A percentile compares a stretch with the other conserved stretches of the same genome.
phyloP scores from a whole-genome alignment of 2,113 vertebrate genomes.

The Stigmatopora argus region DNA sequence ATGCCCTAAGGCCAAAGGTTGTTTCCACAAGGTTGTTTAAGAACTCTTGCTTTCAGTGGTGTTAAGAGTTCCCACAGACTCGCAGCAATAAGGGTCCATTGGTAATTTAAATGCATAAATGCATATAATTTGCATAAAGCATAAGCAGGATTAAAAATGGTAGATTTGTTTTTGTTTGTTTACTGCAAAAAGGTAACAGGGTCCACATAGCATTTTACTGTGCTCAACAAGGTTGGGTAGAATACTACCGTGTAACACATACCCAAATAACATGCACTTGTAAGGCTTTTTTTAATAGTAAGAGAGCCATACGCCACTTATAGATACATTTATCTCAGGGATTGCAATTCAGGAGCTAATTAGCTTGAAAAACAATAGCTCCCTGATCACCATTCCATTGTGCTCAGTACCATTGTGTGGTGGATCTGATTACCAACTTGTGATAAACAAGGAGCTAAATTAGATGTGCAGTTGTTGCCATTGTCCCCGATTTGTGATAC shows the following conservation, averaged over 20 bases:
- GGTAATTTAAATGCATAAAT: neutral
- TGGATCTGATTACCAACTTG: constrained; percentile 72
- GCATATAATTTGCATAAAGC: too few species aligned
- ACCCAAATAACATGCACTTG: constrained; percentile 73
- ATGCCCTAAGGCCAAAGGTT: constrained; percentile 70
- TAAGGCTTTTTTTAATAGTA: constrained; percentile 69
- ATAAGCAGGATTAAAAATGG: too few species aligned
- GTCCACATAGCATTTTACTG: constrained; percentile 20
- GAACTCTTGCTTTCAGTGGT: constrained; percentile 61
- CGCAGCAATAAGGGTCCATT: constrained; percentile 32
- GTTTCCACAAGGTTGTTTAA: constrained; percentile 60
- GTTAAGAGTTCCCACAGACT: constrained; percentile 55
- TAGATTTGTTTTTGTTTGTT: too few species aligned
- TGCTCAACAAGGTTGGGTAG: constrained; percentile 49
- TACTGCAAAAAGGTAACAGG: constrained; percentile 6
- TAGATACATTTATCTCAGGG: constrained; percentile 63
- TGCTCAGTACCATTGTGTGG: constrained; percentile 66
- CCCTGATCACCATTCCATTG: constrained; percentile 74
- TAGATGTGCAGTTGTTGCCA: constrained; percentile 77
- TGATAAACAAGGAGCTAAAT: constrained; percentile 78
- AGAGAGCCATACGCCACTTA: constrained; percentile 62
- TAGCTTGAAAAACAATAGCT: constrained; percentile 81
- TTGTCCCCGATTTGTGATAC: constrained; percentile 75
- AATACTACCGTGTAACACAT: constrained; percentile 51
- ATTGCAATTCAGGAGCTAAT: constrained; percentile 67